Percentiles rank a stretch among this genome's conserved stretches.
phyloP scores from a whole-genome alignment of 2,113 vertebrate species.

The Gopherus evgoodei region DNA sequence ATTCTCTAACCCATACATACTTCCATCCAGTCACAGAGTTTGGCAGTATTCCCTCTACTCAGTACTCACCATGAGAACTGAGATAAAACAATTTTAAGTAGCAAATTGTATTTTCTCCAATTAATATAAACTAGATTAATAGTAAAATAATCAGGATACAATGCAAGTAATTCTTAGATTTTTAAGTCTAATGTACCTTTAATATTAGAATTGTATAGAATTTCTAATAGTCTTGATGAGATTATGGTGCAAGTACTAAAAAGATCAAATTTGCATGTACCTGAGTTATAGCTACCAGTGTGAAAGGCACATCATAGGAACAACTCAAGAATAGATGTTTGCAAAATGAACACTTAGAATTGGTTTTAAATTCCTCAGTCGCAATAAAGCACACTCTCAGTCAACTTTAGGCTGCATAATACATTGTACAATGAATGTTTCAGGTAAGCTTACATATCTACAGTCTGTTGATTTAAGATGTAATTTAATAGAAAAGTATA shows the following conservation, averaged over 20 bases:
- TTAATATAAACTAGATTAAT: background rate
- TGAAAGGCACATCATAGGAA: background rate
- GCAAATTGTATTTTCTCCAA: background rate
- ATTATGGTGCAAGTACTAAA: background rate
- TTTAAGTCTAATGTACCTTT: too few species aligned
- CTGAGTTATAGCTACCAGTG: too few species aligned
- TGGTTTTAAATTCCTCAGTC: background rate
- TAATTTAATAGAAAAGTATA: background rate
- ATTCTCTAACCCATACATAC: background rate
- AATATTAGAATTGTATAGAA: background rate
- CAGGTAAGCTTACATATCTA: background rate
- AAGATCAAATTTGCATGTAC: background rate
- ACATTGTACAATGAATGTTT: background rate
- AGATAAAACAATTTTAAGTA: background rate
- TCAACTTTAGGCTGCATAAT: background rate
- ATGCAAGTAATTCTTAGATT: background rate
- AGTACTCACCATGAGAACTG: background rate
- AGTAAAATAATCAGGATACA: background rate
- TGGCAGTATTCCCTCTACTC: background rate
- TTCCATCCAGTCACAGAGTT: background rate
- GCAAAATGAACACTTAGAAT: background rate
- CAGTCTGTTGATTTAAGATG: background rate
- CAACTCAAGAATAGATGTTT: background rate
- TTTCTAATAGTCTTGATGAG: background rate
- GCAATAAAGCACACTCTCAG: background rate